A percentile compares a stretch with the other conserved stretches of the same genome.
Conservation (phyloP, 2,797 vertebrate genomes). For the Balearica regulorum region DNA sequence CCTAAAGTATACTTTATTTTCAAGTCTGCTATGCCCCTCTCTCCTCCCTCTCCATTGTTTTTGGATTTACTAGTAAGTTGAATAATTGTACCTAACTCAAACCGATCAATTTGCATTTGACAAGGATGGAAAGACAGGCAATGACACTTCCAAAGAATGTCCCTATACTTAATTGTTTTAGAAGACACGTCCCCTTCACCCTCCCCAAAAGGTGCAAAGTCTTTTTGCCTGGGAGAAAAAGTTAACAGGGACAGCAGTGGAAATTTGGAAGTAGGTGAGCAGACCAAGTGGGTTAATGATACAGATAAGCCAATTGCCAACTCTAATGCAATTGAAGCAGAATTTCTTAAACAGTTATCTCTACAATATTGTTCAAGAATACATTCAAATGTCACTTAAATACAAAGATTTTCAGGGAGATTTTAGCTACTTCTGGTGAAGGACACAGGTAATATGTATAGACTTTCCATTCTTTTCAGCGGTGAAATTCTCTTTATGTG, state of each 20-base stretch:
- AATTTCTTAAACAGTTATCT: neutral
- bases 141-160: neutral
- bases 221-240: neutral
- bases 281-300: neutral
- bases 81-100: neutral
- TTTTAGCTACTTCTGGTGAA: neutral
- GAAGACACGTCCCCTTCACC: neutral
- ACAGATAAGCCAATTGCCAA: neutral
- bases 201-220: neutral
- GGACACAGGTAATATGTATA: neutral
- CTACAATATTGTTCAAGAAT: neutral
- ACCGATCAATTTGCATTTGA: neutral
- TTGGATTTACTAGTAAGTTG: neutral
- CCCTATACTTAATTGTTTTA: neutral
- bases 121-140: neutral
- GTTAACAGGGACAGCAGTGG: neutral
- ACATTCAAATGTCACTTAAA: neutral
- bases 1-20: neutral
- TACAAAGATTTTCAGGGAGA: neutral
- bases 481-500: neutral
- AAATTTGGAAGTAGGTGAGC: neutral
- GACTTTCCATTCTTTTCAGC: neutral
- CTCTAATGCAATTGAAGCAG: neutral
- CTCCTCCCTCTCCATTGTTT: too few species aligned
- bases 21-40: neutral